Evolutionary conservation across 2,888 invertebrate species (phyloP).

Genomic region (Camptogramma bilineatum): DNA sequence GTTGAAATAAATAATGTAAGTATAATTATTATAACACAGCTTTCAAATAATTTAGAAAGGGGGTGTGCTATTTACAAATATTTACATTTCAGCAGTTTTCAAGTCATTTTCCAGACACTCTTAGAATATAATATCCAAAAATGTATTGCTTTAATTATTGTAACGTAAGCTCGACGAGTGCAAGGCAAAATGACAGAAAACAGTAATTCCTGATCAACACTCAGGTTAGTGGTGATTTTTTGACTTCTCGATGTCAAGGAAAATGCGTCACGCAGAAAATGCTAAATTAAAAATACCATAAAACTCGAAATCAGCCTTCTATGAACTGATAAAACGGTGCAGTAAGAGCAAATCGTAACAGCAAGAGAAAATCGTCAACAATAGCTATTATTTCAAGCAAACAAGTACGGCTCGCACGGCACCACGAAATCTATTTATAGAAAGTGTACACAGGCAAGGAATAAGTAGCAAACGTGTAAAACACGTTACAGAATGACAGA

Average conservation of each 20-base stretch:
- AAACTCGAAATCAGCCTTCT: conserved; percentile 3
- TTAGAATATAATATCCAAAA: conserved; percentile 35
- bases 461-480: conserved; percentile 8
- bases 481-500: conserved; percentile 26
- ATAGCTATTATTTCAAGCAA: conserved; percentile 1
- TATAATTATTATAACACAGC: conserved; percentile 7
- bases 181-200: conserved; percentile 40
- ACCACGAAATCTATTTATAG: conserved; percentile 18
- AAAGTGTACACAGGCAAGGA: conserved; percentile 20
- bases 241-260: background rate
- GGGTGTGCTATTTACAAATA: conserved; percentile 65
- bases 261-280: conserved; percentile 11
- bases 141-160: conserved; percentile 37
- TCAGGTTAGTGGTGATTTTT: conserved; percentile 7
- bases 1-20: background rate
- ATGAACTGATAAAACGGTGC: conserved; percentile 5
- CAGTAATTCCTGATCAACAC: conserved; percentile 9
- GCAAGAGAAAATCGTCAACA: background rate
- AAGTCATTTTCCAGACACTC: conserved; percentile 61
- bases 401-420: background rate
- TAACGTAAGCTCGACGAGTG: conserved; percentile 36
- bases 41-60: conserved; percentile 9
- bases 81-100: conserved; percentile 63
- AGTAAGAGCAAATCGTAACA: too few relatives aligned
- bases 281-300: background rate